These are phyloP conservation scores for Ophthalmolycus amberensis DNA, from an alignment of 2,113 vertebrate species.

Conservation along the genomic window DNA sequence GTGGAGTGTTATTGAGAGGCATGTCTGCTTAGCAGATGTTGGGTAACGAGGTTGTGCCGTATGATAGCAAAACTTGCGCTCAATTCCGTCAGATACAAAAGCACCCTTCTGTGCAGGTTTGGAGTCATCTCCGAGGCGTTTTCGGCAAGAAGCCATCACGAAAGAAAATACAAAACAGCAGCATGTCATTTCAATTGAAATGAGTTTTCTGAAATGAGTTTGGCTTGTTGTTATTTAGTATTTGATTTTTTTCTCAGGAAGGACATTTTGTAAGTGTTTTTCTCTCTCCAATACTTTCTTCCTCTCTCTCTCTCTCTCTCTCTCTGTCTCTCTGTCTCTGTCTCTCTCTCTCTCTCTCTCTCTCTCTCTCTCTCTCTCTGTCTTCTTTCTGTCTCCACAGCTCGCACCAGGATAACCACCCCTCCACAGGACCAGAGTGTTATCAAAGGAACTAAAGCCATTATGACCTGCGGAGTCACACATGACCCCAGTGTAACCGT, in stretches of 20 bases:
- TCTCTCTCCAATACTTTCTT: neutral
- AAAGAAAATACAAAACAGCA: slow-evolving; percentile 47
- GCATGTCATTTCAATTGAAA: slow-evolving; percentile 56
- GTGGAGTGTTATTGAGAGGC: neutral
- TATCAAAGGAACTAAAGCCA: slow-evolving; percentile 97
- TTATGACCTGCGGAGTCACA: slow-evolving; percentile 92
- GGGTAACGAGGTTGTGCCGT: slow-evolving; percentile 13
- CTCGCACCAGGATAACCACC: slow-evolving; percentile 92
- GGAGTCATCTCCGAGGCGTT: slow-evolving; percentile 36
- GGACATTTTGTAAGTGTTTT: neutral
- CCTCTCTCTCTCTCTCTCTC: neutral
- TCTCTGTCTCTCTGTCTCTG: too few relatives aligned
- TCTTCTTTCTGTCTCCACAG: slow-evolving; percentile 71
- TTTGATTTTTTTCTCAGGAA: slow-evolving; percentile 16
- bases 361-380: neutral
- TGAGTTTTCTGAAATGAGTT: slow-evolving; percentile 56
- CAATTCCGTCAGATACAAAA: slow-evolving; percentile 43
- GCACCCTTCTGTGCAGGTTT: slow-evolving; percentile 33
- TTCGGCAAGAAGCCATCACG: slow-evolving; percentile 50
- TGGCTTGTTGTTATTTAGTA: slow-evolving; percentile 6
- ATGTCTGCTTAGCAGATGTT: neutral
- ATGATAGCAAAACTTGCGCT: slow-evolving; percentile 21
- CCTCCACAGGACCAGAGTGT: slow-evolving; percentile 95
- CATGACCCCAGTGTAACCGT: slow-evolving; percentile 92
- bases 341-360: neutral